Base-by-base conservation (phyloP, 1,140 invertebrate species). In the Calliphora vicina region DNA sequence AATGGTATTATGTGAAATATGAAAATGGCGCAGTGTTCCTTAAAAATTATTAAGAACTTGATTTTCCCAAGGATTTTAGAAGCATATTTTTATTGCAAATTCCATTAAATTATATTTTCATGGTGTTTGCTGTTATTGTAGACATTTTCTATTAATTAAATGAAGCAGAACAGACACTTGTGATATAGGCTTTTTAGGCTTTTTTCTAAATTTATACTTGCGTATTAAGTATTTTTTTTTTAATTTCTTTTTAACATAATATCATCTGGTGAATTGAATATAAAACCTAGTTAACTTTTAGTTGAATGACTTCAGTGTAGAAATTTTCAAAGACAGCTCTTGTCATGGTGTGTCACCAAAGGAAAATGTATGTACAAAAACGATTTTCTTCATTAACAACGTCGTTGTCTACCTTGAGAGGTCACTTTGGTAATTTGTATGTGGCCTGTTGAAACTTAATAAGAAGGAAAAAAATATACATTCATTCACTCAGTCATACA, bases 361-460 rank as follows among this genome's bases (percentile, higher is more conserved):
- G 61, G 1, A 61, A 61, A 61, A 67, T 20, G n/a, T 12, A 67
- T n/a, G n/a, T n/a, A 67, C 23, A 67, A 25, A 67, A 67, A 20
- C 6, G n/a, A 78, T 78, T 78, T 43, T n/a, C 35, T 45, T 78
- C 74, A 78, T 78, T 78, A 78, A 74, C 35, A 78, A 43, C 43
- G 74, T 78, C 10, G 73, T 35, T 27, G 27, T 42, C 35, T 78
- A 78, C 74, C 74, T 78, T 43, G 20, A 45, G 42, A 78, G 74
- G 74, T 78, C 35, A 78, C 74, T 78, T 23, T 78, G 35, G 35
- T 43, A 20, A 43, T 78, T 23, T 78, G 9, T 23, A 12, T 43
- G 35, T 43, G 45, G 35, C 42, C 61, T 20, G 17, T 25, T 67
- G 20, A 67, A 10, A 67, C 61, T 23, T 17, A 12, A 17, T 25